These are phyloP conservation scores for Lanistes nyassanus DNA, from an alignment of 1,140 invertebrate genomes.

Conservation along the genomic window DNA sequence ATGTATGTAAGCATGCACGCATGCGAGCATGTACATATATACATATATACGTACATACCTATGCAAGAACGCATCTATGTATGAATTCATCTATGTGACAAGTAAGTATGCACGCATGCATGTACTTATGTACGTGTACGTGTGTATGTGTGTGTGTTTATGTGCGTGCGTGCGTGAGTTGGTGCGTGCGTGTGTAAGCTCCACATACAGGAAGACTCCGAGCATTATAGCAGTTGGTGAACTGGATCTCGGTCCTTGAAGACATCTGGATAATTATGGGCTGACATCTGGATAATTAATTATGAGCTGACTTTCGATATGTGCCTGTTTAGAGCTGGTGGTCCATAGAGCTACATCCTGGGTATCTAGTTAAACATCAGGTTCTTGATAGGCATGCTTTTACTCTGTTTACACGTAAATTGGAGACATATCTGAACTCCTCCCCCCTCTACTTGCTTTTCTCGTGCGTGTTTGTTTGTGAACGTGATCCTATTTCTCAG, in stretches of 20 bases:
- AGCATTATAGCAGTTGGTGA: neutral
- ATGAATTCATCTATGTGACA: neutral
- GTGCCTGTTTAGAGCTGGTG: too few species aligned
- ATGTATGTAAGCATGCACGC: neutral
- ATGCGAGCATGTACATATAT: neutral
- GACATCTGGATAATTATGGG: neutral
- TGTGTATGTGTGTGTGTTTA: conserved; percentile 8
- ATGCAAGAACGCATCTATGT: neutral
- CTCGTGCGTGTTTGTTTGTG: too few species aligned
- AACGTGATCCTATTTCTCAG: too few species aligned
- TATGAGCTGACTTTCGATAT: too few species aligned
- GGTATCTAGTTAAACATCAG: too few species aligned
- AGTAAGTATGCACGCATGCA: neutral
- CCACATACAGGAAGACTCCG: neutral
- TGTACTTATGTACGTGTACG: neutral
- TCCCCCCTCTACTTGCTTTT: too few species aligned
- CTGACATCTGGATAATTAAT: too few species aligned
- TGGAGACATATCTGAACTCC: too few species aligned
- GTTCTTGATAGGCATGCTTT: too few species aligned
- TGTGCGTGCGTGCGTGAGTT: neutral
- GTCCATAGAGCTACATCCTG: too few species aligned
- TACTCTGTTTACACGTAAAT: too few species aligned
- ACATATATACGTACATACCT: neutral
- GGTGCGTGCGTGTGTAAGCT: conserved; percentile 9
- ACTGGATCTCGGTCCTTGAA: neutral